Percentiles rank a stretch among this genome's conserved stretches.
These are phyloP conservation scores for Halictus ligatus DNA, from an alignment of 2,888 invertebrate species.

Conservation along the genomic window DNA sequence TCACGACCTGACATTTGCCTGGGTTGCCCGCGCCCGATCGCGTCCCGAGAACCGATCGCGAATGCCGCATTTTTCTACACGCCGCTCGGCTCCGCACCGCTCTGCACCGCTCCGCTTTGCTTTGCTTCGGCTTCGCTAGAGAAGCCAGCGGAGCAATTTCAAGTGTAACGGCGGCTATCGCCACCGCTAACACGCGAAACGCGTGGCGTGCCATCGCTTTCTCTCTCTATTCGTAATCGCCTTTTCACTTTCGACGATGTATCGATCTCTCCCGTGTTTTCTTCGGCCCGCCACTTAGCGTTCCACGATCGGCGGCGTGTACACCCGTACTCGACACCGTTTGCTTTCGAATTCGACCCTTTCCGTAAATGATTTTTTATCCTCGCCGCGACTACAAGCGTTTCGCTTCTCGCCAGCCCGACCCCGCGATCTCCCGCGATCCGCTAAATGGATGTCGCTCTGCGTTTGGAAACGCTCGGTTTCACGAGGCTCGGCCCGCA, in stretches of 20 bases:
- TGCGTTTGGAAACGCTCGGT: slow-evolving; percentile 12
- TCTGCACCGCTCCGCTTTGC: not conserved
- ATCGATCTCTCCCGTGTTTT: slow-evolving; percentile 58
- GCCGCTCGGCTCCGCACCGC: slow-evolving; percentile 23
- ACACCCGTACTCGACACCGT: not conserved
- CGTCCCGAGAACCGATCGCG: slow-evolving; percentile 77
- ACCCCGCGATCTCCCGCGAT: slow-evolving; percentile 7
- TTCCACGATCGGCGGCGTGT: not conserved
- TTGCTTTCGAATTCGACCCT: slow-evolving; percentile 33
- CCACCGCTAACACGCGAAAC: slow-evolving; percentile 58
- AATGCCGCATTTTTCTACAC: slow-evolving; percentile 74
- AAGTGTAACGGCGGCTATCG: slow-evolving; percentile 72
- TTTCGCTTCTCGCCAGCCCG: not conserved
- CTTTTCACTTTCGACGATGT: slow-evolving; percentile 68
- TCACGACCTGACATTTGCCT: slow-evolving; percentile 83
- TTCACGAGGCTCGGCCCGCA: not conserved
- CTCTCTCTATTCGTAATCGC: slow-evolving; percentile 61
- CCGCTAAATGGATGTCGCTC: slow-evolving; percentile 8
- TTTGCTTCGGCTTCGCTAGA: slow-evolving; percentile 32
- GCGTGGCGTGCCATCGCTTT: slow-evolving; percentile 60
- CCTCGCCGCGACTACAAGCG: not conserved
- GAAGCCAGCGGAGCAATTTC: slow-evolving; percentile 69
- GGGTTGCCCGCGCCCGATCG: slow-evolving; percentile 75
- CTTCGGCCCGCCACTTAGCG: slow-evolving; percentile 28
- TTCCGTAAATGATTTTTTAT: slow-evolving; percentile 22